Evolutionary conservation across 2,797 vertebrate species (phyloP), one percentile per base, ranked within the genome.

Genomic region (Poecilia wingei): DNA sequence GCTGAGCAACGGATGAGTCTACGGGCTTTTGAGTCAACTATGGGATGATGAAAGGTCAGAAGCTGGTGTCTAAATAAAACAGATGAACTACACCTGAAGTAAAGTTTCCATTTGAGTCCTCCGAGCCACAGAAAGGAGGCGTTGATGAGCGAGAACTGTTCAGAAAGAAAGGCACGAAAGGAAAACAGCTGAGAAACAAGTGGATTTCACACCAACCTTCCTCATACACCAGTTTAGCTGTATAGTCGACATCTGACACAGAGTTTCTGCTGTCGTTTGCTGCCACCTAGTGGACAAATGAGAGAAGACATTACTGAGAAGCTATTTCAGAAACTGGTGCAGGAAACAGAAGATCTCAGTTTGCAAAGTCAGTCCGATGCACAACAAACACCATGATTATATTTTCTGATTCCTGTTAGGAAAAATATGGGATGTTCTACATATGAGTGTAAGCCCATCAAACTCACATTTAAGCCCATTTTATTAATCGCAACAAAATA

Each of bases 221-320:
- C 86, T 99, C 98, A 91, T 98, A 99, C n/a, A 99, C 97, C 86
- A 99, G 90, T 80, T 98, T 98, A 53, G 98, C 97, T 78, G 96
- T 96, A 91, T 96, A 96, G 91, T 95, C 96, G 72, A 97, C 87
- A 0, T 95, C 95, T 0, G 87, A 75, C 33, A 87, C 87, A 28
- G 85, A 88, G 51, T 94, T 95, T 46, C 88, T 84, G 72, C 87
- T 80, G 89, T 95, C 94, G 2, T 87, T 93, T 72, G 96, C 95
- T 80, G 96, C 96, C 94, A 98, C 96, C 98, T 99, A 87, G 89
- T 88, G 92, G 90, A 73, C 0, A 83, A 79, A 69, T 16, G 6
- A 41, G 31, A 73, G 39, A 72, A 0, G 22, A 18, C 10, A 0
- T 71, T 74, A 70, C 33, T 41, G 49, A 77, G 5, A 16, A 46